phyloP scores from a whole-genome alignment of 64 coral and sea anemone species.

The Trachythela sp. region DNA sequence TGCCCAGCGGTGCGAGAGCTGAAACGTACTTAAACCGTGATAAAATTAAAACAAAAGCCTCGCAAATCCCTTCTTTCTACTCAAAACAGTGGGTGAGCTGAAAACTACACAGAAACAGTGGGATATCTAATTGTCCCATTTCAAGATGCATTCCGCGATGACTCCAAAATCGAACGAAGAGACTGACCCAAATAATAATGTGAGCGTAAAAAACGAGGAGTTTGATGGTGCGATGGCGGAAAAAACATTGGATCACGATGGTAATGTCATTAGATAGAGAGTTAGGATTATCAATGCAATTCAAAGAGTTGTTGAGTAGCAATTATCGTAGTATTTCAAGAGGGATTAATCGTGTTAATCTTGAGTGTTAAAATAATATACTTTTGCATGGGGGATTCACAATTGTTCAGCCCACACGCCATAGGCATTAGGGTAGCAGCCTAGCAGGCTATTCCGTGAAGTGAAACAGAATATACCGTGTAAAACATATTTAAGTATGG shows the following conservation, averaged over 20 bases:
- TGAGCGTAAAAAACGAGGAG: neutral
- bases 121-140: neutral
- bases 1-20: neutral
- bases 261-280: slow-evolving; percentile 9
- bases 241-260: slow-evolving; percentile 9
- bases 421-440: neutral
- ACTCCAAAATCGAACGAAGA: neutral
- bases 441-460: neutral
- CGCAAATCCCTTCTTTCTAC: slow-evolving; percentile 19
- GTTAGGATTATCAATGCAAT: slow-evolving; percentile 27
- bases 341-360: slow-evolving; percentile 30
- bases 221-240: neutral
- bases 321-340: slow-evolving; percentile 33
- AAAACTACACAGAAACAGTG: neutral
- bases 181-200: neutral
- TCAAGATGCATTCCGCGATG: slow-evolving; percentile 12
- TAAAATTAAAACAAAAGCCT: neutral
- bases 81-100: neutral
- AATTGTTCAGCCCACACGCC: neutral
- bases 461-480: neutral
- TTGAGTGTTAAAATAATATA: slow-evolving; percentile 33
- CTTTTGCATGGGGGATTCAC: slow-evolving; percentile 11
- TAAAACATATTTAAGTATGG: neutral
- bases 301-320: slow-evolving; percentile 34
- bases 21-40: neutral